Base-by-base conservation (phyloP, 2,113 vertebrate species). In the Argyrosomus japonicus region DNA sequence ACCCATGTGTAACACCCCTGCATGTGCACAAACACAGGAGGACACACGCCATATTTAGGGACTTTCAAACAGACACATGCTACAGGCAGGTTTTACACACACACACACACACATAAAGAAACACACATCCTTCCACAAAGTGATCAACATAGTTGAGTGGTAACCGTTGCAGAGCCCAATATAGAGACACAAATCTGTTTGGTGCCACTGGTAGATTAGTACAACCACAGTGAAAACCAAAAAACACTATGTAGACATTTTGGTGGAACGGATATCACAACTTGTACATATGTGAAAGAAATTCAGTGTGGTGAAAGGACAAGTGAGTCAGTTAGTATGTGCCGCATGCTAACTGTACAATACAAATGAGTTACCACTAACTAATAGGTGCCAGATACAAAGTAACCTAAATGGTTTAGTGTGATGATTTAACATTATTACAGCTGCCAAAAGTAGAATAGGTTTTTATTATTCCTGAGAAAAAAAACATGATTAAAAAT, bases 61-160 rank as follows among this genome's bases (percentile, higher is more conserved):
- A 57, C 82, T 32, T 51, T 73, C 1, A 58, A 77, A 65, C 32
- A 79, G 67, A 84, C 81, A 43, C 51, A 82, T 62, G 68, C 50
- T 54, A 75, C 73, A 68, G 75, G 36, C 18, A 68, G 13, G 50
- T 71, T 87, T 82, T 47, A 47, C 40, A 81, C 50, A 51, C 57
- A 87, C 57, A 47, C 40, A 81, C 50, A 51, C 57, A 87, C 57
- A 82, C 84, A 64, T 61, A 75, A 23, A 81, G 45, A 87, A 77
- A 88, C 69, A 83, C 88, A 86, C 87, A 86, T 90, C 86, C 88
- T 81, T 91, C 88, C 86, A 75, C 88, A 90, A 60, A 83, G 82
- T 77, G 75, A 92, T 87, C 88, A 91, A 81, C 82, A 87, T 76
- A 78, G 79, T 45, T 60, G 78, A 87, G 86, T 6, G 68, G 86